phyloP scores from a whole-genome alignment of 2,888 invertebrate species.

The Bibio marci region DNA sequence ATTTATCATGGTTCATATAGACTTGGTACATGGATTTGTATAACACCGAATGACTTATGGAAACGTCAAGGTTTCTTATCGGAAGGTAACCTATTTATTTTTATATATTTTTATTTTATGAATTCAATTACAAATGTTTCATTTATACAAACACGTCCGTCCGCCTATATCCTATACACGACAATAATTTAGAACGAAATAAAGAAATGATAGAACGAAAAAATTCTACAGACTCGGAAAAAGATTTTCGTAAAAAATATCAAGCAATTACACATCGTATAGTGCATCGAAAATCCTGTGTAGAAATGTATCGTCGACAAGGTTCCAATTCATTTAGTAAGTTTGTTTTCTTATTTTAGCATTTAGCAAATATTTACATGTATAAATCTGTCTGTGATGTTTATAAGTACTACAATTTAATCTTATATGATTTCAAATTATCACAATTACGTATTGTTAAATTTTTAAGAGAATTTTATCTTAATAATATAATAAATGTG shows the following conservation, averaged over 20 bases:
- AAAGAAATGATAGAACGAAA: conserved; percentile 30
- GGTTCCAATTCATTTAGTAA: conserved; percentile 71
- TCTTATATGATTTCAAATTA: too few species aligned
- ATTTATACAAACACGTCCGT: too few species aligned
- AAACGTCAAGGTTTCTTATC: conserved; percentile 32
- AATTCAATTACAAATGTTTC: too few species aligned
- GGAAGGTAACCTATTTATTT: conserved; percentile 17
- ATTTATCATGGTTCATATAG: conserved; percentile 60
- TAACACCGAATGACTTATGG: conserved; percentile 57
- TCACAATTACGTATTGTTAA: too few species aligned
- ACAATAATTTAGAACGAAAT: too few species aligned
- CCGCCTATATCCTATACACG: too few species aligned
- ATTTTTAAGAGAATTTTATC: too few species aligned
- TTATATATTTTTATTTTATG: too few species aligned
- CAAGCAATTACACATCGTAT: conserved; percentile 76
- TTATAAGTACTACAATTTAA: too few species aligned
- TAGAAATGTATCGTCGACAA: conserved; percentile 77
- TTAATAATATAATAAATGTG: too few species aligned
- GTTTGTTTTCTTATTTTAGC: conserved; percentile 18
- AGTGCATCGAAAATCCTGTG: conserved; percentile 75
- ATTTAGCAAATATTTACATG: too few species aligned
- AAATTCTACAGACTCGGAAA: conserved; percentile 64
- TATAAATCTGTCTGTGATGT: too few species aligned
- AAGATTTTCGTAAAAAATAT: conserved; percentile 69
- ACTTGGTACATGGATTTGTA: conserved; percentile 54